Percentiles rank a stretch among this genome's conserved stretches.
Evolutionary conservation across 2,797 vertebrate genomes (phyloP).

Genomic region (Babyrousa celebensis): DNA sequence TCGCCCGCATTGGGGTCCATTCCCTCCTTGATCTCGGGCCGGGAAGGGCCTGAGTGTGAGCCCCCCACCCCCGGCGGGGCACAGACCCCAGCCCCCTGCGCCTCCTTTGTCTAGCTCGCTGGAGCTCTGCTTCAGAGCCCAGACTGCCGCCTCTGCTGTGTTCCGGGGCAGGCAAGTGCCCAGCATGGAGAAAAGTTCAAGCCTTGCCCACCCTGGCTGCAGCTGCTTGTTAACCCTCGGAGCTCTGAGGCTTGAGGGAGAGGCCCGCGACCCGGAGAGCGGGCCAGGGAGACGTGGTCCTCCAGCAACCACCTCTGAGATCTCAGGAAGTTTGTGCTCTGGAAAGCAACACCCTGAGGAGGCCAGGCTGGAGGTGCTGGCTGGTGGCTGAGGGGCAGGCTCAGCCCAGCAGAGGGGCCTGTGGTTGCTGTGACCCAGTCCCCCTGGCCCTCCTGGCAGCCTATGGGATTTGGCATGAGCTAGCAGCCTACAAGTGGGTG

Average conservation of each 20-base stretch:
- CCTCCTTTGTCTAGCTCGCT: slow-evolving; percentile 80
- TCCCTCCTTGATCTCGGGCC: background rate
- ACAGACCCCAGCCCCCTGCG: slow-evolving; percentile 34
- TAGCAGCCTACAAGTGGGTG: slow-evolving; percentile 75
- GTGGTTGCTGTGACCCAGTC: background rate
- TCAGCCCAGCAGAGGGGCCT: slow-evolving; percentile 19
- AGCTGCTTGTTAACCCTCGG: slow-evolving; percentile 87
- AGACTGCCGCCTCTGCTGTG: slow-evolving; percentile 12
- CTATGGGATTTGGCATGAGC: background rate
- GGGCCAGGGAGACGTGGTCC: accelerated
- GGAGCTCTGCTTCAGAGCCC: slow-evolving; percentile 51
- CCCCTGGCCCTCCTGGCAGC: background rate
- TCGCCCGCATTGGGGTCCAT: slow-evolving; percentile 64
- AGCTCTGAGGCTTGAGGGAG: background rate
- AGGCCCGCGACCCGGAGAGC: accelerated
- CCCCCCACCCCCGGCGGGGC: background rate
- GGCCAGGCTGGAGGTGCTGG: background rate
- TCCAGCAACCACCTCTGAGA: background rate
- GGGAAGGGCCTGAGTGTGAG: slow-evolving; percentile 9
- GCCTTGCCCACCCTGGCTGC: slow-evolving; percentile 77
- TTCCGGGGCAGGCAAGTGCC: background rate
- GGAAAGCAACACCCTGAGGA: background rate
- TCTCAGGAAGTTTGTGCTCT: slow-evolving; percentile 73
- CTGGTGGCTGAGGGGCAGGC: background rate
- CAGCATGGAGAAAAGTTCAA: slow-evolving; percentile 88